A percentile compares a stretch with the other conserved stretches of the same genome.
These are phyloP conservation scores for Petromus typicus DNA, from an alignment of 2,113 vertebrate genomes.

Conservation along the genomic window DNA sequence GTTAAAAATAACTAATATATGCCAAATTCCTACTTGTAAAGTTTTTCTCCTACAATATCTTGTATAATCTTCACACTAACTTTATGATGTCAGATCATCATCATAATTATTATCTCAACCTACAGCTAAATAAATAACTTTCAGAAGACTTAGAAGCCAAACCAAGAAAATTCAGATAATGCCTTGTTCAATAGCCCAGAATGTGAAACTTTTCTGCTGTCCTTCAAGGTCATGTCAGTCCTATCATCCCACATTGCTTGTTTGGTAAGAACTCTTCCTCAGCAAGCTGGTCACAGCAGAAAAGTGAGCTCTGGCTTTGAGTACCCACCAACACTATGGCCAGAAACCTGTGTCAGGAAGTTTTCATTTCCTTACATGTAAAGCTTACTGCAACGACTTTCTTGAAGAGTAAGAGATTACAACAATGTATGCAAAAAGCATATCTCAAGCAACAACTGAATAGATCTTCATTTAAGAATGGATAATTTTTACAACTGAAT, in stretches of 20 bases:
- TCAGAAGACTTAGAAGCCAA: neutral
- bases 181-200: neutral
- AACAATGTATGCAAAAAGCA: neutral
- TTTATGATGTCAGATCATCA: neutral
- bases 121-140: neutral
- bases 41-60: neutral
- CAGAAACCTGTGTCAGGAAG: neutral
- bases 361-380: neutral
- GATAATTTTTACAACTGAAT: neutral
- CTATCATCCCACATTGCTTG: rapidly evolving
- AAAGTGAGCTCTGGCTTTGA: neutral
- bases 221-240: neutral
- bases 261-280: neutral
- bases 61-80: neutral
- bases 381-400: neutral
- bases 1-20: neutral
- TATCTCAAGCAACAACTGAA: neutral
- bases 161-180: neutral
- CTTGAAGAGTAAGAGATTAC: neutral
- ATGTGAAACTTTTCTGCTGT: neutral
- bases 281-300: neutral
- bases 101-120: neutral
- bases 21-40: neutral
- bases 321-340: neutral
- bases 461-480: neutral